A percentile compares a stretch with the other conserved stretches of the same genome.
Conservation (phyloP, 2,888 invertebrate species). For the Calliopum simillimum region DNA sequence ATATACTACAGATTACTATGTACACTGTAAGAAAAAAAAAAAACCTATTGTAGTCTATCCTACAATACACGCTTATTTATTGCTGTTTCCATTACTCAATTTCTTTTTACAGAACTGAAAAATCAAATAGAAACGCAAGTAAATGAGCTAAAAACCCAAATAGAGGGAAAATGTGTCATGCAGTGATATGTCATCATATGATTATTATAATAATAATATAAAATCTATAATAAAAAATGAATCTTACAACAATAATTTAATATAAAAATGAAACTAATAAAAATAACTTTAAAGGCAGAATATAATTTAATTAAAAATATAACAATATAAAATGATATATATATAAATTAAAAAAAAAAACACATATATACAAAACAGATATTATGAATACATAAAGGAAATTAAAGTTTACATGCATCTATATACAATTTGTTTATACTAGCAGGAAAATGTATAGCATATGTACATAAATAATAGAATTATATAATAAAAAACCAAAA, state of each 20-base stretch:
- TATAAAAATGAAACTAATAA: conserved; percentile 42
- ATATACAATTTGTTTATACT: conserved; percentile 12
- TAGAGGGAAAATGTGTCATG: conserved; percentile 96
- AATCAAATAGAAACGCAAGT: conserved; percentile 97
- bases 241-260: conserved; percentile 39
- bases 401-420: conserved; percentile 27
- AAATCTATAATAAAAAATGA: conserved; percentile 47
- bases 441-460: conserved; percentile 26
- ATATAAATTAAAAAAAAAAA: conserved; percentile 16
- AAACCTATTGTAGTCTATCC: conserved; percentile 65
- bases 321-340: conserved; percentile 6
- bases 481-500: background rate
- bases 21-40: conserved; percentile 30
- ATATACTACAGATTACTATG: conserved; percentile 24
- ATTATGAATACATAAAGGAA: conserved; percentile 28
- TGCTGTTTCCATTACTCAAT: conserved; percentile 68
- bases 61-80: conserved; percentile 68
- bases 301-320: conserved; percentile 16
- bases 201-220: conserved; percentile 53
- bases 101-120: conserved; percentile 88
- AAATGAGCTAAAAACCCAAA: conserved; percentile 95
- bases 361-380: conserved; percentile 12
- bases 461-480: conserved; percentile 16
- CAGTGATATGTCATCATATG: conserved; percentile 79
- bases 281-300: conserved; percentile 30